Conservation (phyloP, 1,140 invertebrate genomes). For the Drosophila triauraria region DNA sequence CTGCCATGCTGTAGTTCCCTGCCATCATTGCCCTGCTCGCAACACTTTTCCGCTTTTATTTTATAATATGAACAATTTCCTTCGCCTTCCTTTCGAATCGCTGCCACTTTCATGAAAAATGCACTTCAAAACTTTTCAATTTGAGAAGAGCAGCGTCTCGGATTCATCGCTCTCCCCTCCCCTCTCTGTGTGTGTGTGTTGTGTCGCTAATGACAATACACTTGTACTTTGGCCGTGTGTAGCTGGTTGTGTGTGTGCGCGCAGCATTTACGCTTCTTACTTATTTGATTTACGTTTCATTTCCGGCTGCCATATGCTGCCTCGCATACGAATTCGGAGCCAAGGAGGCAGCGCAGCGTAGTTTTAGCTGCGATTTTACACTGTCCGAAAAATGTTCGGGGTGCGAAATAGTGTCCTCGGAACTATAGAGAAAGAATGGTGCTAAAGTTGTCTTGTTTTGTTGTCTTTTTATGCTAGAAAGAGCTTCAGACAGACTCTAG, state of each 20-base stretch:
- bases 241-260: constrained; percentile 30
- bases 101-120: constrained; percentile 79
- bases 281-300: constrained; percentile 84
- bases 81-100: constrained; percentile 57
- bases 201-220: constrained; percentile 82
- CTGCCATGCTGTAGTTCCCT: constrained; percentile 57
- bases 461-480: too few relatives aligned
- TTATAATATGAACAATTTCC: constrained; percentile 83
- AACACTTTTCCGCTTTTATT: constrained; percentile 80
- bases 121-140: constrained; percentile 81
- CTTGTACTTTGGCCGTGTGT: constrained; percentile 45
- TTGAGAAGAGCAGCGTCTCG: constrained; percentile 52
- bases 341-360: constrained; percentile 30
- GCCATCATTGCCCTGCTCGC: constrained; percentile 75
- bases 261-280: constrained; percentile 79
- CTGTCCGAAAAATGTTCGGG: not conserved
- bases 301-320: constrained; percentile 83
- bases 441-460: too few relatives aligned
- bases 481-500: too few relatives aligned
- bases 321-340: constrained; percentile 69
- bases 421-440: not conserved
- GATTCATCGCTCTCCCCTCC: constrained; percentile 50
- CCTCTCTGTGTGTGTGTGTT: constrained; percentile 23
- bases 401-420: rapidly evolving
- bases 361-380: constrained; percentile 55